Base-by-base conservation (phyloP, 2,113 vertebrate genomes). In the Pelmatolapia mariae region DNA sequence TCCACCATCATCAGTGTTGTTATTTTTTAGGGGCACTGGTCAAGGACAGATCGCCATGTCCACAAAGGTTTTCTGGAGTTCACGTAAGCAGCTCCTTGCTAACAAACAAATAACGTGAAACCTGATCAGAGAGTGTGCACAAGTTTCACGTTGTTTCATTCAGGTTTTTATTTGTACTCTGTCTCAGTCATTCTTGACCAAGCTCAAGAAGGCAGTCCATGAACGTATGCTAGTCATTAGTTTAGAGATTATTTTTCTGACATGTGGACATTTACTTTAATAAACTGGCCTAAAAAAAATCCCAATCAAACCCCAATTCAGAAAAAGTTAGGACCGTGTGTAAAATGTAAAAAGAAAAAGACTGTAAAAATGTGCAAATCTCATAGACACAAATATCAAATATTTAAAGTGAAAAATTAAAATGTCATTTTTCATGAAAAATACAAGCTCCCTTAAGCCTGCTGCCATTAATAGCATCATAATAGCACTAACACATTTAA, bases 1-100 rank as follows among this genome's bases (percentile, higher is more conserved):
- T 92, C 84, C 47, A 91, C 84, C 71, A 95, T 56, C 54, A 71
- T 43, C 88, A 92, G 71, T 50, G 43, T 76, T 76, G 71, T 76
- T 50, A 47, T 76, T 97, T 90, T 93, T 93, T 88, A 68, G 97
- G 97, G 85, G 95, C 82, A 36, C 96, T 84, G 98, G 95, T 53
- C 9, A 13, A 68, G 40, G 19, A 61, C 50, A 85, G 4, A 29
- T 50, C 16, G 2, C 3, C 22, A 15, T 66, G 16, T 29, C 15
- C 29, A n/a, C 29, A 13, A 53, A 80, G 43, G 18, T 31, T 38
- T 66, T 78, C 45, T 33, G 31, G 29, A 80, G 76, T 54, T 80
- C 19, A 22, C 31, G 2, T 54, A 18, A 18, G 3, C 10, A 15
- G 47, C 10, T 19, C 19, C 9, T 10, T 53, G 50, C 26, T 33